Conservation (phyloP, 2,797 vertebrate genomes). For the Rallus crepitans region DNA sequence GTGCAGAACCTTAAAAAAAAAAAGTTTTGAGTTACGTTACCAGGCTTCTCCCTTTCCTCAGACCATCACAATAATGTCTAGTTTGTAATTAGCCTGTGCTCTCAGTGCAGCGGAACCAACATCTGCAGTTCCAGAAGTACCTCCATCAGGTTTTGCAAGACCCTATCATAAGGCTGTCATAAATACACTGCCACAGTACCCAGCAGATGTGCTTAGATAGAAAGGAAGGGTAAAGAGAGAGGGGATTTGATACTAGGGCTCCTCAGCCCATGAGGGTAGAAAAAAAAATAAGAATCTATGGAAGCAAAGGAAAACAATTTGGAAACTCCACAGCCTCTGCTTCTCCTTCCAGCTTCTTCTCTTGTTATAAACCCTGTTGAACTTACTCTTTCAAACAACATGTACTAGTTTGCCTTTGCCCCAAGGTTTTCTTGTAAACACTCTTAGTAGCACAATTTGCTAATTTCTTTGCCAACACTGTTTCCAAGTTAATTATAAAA, state of each 20-base stretch:
- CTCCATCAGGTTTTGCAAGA: not conserved
- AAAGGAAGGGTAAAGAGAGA: not conserved
- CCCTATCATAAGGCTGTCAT: not conserved
- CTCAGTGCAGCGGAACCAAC: not conserved
- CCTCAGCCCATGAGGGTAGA: not conserved
- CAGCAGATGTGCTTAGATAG: not conserved
- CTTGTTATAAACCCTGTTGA: not conserved
- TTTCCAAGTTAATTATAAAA: conserved; percentile 22
- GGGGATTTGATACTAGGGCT: not conserved
- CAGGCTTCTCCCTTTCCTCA: not conserved
- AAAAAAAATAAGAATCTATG: not conserved
- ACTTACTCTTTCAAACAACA: not conserved
- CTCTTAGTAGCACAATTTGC: not conserved
- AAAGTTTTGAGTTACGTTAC: not conserved
- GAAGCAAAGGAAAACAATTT: not conserved
- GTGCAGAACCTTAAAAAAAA: not conserved
- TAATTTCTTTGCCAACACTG: not conserved
- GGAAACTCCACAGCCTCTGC: not conserved
- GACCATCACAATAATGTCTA: not conserved
- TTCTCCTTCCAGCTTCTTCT: not conserved
- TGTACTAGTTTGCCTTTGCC: not conserved
- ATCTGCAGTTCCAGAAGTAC: not conserved
- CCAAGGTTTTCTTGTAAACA: not conserved
- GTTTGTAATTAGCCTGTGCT: not conserved
- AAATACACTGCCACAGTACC: not conserved